Evolutionary conservation across 1,140 invertebrate genomes (phyloP), one percentile per base, ranked within the genome.

Genomic region (Microplitis mediator): DNA sequence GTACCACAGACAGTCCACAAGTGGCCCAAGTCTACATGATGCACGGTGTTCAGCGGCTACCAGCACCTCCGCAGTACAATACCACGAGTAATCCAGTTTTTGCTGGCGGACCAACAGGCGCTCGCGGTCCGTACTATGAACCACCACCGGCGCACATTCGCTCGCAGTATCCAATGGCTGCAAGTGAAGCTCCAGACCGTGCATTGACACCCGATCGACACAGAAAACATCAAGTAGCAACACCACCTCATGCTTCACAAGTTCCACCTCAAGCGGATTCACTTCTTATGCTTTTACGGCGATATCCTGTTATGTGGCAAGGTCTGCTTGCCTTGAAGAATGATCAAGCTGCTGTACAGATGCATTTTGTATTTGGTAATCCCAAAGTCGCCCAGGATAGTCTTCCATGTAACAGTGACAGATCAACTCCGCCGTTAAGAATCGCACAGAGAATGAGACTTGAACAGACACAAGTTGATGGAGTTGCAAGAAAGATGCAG

Each of bases 301-400:
- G 94, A 35, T 97, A 97, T 86, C 95, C 95, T 1, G 93, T 98
- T 34, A 95, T 98, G 92, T 99, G 97, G 97, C 95, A 98, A 89
- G 97, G 97, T 1, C 85, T 97, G 45, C 84, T 99, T 75, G 96
- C 95, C 0, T 88, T 99, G 39, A 99, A 99, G 85, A 98, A 97
- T 85, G 97, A 99, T 85, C 95, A 95, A 78, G 96, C 97, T 3
- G 95, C 95, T 23, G 97, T 99, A 8, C 97, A 99, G 88, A 98
- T 99, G 97, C 97, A 98, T 86, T 97, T 97, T 86, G 95, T 99
- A 35, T 95, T 95, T 77, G 98, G 98, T 13, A 98, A 96, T 89
- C 93, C 93, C 0, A 90, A 91, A 76, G 94, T 98, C 63, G 95
- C 95, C 0, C 90, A 91, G 45, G 92, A 92, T 69, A 95, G 95